Conservation (phyloP, 2,113 vertebrate species). For the Taurulus bubalis region DNA sequence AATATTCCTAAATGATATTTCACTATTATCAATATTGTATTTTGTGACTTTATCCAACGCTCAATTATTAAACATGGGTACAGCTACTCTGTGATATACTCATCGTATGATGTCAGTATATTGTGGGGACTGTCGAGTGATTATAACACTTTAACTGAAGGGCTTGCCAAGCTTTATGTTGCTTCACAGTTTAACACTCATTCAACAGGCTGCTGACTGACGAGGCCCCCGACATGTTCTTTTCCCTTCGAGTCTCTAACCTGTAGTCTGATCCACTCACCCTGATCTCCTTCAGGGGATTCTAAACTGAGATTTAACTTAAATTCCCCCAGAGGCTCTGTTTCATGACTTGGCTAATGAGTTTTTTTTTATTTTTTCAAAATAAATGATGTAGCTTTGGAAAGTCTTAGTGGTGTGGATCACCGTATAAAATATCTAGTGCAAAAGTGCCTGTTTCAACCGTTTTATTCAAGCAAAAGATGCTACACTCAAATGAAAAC, state of each 20-base stretch:
- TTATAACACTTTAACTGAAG: neutral
- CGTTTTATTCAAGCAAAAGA: neutral
- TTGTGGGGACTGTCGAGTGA: neutral
- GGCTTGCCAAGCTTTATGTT: neutral
- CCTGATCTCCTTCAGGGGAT: conserved; percentile 45
- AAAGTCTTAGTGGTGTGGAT: conserved; percentile 1
- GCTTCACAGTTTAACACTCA: conserved; percentile 14
- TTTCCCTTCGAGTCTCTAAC: conserved; percentile 26
- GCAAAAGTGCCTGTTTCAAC: neutral
- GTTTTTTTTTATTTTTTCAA: neutral
- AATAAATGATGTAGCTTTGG: conserved; percentile 27
- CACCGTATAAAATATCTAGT: neutral
- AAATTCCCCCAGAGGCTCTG: conserved; percentile 22
- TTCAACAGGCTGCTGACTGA: conserved; percentile 21
- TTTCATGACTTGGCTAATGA: conserved; percentile 16
- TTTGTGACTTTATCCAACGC: neutral
- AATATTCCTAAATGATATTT: neutral
- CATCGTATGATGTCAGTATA: neutral
- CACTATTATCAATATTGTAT: neutral
- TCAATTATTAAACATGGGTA: neutral
- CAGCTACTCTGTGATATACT: neutral
- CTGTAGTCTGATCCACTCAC: conserved; percentile 30
- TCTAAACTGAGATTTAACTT: conserved; percentile 49
- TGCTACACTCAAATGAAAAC: neutral
- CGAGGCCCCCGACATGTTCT: conserved; percentile 5